Evolutionary conservation across 2,888 invertebrate genomes (phyloP).

Genomic region (Nemoura dubitans): DNA sequence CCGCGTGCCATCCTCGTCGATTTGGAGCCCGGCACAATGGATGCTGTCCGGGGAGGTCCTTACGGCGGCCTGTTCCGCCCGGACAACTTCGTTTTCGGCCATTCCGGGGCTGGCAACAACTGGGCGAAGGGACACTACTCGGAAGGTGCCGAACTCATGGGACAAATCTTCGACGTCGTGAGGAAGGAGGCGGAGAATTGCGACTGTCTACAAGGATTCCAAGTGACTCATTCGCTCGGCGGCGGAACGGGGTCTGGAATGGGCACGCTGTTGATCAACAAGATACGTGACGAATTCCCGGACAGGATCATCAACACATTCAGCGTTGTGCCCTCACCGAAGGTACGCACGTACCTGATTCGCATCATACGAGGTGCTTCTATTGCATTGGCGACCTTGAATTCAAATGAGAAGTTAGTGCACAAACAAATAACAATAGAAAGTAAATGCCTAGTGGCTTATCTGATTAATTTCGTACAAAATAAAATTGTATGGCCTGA

Average conservation of each 20-base stretch:
- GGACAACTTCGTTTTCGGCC: slow-evolving; percentile 87
- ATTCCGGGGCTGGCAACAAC: slow-evolving; percentile 79
- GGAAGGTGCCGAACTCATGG: slow-evolving; percentile 66
- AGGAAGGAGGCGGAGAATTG: slow-evolving; percentile 66
- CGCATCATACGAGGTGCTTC: no score
- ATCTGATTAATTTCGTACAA: no score
- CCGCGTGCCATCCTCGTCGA: slow-evolving; percentile 80
- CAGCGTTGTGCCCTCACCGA: slow-evolving; percentile 85
- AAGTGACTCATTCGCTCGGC: slow-evolving; percentile 83
- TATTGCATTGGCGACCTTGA: no score
- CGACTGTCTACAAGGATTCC: slow-evolving; percentile 73
- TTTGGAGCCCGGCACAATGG: slow-evolving; percentile 87
- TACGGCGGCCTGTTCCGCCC: slow-evolving; percentile 91
- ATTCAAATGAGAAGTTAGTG: no score
- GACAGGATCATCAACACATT: slow-evolving; percentile 89
- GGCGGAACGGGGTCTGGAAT: slow-evolving; percentile 91
- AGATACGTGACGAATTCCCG: slow-evolving; percentile 89
- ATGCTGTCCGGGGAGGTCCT: slow-evolving; percentile 84
- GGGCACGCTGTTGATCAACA: slow-evolving; percentile 87
- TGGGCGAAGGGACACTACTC: slow-evolving; percentile 79
- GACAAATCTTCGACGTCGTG: slow-evolving; percentile 66
- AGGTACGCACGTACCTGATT: slow-evolving; percentile 66
- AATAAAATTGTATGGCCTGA: no score
- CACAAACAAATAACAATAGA: no score
- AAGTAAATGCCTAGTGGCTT: no score